phyloP scores from a whole-genome alignment of 1,140 invertebrate species.

The Polypedilum vanderplanki region DNA sequence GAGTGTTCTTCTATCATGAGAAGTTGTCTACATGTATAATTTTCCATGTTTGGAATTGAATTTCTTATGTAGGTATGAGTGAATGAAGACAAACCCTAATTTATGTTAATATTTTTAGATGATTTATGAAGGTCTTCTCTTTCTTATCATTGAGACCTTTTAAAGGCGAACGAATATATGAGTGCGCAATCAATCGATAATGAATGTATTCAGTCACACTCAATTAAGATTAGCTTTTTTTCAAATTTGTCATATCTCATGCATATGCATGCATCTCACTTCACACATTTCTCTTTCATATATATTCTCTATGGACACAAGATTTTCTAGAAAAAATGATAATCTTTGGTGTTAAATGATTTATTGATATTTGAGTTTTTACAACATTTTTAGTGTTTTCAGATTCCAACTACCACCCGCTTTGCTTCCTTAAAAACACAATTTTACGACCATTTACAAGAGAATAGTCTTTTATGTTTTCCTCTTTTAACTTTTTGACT shows the following conservation, averaged over 20 bases:
- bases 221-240: constrained; percentile 13
- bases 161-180: too few species aligned
- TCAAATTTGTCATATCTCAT: not conserved
- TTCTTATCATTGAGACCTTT: not conserved
- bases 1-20: not conserved
- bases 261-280: not conserved
- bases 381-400: not conserved
- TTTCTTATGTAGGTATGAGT: not conserved
- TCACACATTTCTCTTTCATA: too few species aligned
- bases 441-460: not conserved
- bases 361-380: not conserved
- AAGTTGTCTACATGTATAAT: not conserved
- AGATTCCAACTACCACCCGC: constrained; percentile 1
- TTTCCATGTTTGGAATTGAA: not conserved
- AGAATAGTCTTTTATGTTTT: not conserved
- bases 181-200: too few species aligned
- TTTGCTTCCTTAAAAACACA: constrained; percentile 2
- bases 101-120: not conserved
- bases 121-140: not conserved
- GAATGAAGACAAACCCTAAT: not conserved
- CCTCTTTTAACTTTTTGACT: not conserved
- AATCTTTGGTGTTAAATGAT: constrained; percentile 13
- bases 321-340: not conserved
- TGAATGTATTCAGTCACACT: not conserved
- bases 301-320: not conserved